Base-by-base conservation (phyloP, 1,140 invertebrate genomes). In the Melanaphis sacchari region DNA sequence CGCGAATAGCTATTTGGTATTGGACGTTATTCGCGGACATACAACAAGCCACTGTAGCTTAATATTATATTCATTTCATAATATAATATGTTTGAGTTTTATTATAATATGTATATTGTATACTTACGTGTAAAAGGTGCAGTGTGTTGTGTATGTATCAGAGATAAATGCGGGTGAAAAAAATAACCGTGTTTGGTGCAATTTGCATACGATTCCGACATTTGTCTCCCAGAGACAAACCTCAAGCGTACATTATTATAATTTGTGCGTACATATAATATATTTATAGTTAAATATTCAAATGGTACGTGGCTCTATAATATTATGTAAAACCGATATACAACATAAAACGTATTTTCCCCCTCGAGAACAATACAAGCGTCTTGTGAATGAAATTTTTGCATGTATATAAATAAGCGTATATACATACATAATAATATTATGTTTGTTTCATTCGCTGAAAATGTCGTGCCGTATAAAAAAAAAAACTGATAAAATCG, bases 231-330 rank as follows among this genome's bases (percentile, higher is more conserved):
- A 85, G 40, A 40, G 82, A 40, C 38, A 85, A 85, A 85, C 82
- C 82, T 85, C 82, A 26, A 41, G 82, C 82, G 5, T 43, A 76
- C 15, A 76, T 76, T 76, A 85, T 85, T 43, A 85, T 41, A 85
- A 85, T 31, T 26, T 40, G 81, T 82, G 38, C 81, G 9, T 41
- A 26, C 38, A 15, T 85, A 11, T 40, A 26, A 41, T 41, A 43
- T 85, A 82, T 38, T 84, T 85, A 85, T 85, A 85, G 82, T 85
- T 85, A 85, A 85, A 38, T 85, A 85, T 85, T 85, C 82, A 85
- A 85, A 41, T 41, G 82, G 82, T 43, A 15, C 46, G 82, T 85
- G 40, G n/a, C 31, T 43, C 82, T 85, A 85, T 84, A 84, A 84
- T 84, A 66, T 66, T n/a, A 84, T 84, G 82, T 41, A 84, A 84